Evolutionary conservation across 1,140 invertebrate species (phyloP), one percentile per base, ranked within the genome.

Genomic region (Babylonia areolata): DNA sequence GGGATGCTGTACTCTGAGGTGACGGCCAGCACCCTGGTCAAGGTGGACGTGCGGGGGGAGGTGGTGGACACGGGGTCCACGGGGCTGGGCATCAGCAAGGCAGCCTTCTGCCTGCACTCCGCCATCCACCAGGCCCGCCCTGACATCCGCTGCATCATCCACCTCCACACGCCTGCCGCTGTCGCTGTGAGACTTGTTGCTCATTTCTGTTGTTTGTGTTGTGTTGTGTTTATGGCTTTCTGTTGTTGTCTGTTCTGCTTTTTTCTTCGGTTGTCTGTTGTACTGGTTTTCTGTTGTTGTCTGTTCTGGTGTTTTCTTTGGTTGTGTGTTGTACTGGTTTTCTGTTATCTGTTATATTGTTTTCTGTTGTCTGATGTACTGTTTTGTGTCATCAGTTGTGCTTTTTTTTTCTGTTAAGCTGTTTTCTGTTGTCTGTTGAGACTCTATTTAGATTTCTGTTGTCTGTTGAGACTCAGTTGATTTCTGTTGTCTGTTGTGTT

Each of bases 1-100:
- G 99, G 99, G 1, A 95, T 99, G 92, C 95, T 99, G 58, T 99
- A 98, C 93, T 97, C 99, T 93, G 99, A 99, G 95, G 96, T 99
- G 20, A 99, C 99, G 73, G 99, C 99, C 28, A 98, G 98, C 37
- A 97, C 97, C 85, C 95, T 99, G 87, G 96, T 99, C 75, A 99
- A 99, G 95, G 97, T 99, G 15, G 97, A 99, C 92, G 98, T 99
- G 96, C 94, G 95, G 86, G 92, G 93, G 31, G 91, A 94, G 39
- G 86, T 93, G 28, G 73, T 94, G 33, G 93, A 94, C 81, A 81
- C 89, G 23, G 93, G 98, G 28, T 97, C 97, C 80, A 99, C 98
- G 77, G 98, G 98, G 94, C 98, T 99, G 92, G 96, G 96, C 12
- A 95, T 97, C 58, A 97, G 96, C 92, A 95, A 95, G 87, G 94